phyloP scores from a whole-genome alignment of 2,888 invertebrate genomes.

The Trachelus stipa region DNA sequence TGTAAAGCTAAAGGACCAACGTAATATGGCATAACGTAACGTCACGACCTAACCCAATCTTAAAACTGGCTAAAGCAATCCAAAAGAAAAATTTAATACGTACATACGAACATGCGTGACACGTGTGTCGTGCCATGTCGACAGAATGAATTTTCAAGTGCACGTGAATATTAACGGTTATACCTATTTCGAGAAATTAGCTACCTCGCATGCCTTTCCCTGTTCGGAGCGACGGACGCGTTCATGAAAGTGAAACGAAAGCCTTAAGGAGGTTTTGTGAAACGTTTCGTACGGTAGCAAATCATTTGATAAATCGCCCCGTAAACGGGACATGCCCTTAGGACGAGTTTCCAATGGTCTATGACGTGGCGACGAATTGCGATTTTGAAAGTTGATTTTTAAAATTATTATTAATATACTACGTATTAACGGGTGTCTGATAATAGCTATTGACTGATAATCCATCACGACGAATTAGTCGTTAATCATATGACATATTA shows the following conservation, averaged over 20 bases:
- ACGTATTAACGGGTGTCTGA: background rate
- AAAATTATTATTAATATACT: background rate
- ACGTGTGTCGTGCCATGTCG: background rate
- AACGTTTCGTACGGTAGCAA: background rate
- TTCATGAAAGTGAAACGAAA: background rate
- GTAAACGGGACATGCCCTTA: background rate
- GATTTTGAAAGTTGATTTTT: background rate
- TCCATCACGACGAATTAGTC: background rate
- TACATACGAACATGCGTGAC: background rate
- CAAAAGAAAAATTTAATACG: background rate
- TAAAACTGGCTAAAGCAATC: background rate
- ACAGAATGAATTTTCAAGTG: background rate
- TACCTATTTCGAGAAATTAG: background rate
- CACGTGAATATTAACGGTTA: background rate
- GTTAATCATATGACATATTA: background rate
- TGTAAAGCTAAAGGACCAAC: background rate
- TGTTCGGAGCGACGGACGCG: background rate
- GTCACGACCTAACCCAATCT: background rate
- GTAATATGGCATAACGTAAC: background rate
- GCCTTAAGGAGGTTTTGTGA: background rate
- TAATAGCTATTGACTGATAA: background rate
- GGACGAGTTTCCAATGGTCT: background rate
- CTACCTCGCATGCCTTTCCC: background rate
- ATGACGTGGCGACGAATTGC: background rate
- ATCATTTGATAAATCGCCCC: background rate